phyloP scores from a whole-genome alignment of 2,113 vertebrate species.

The Meleagris gallopavo region DNA sequence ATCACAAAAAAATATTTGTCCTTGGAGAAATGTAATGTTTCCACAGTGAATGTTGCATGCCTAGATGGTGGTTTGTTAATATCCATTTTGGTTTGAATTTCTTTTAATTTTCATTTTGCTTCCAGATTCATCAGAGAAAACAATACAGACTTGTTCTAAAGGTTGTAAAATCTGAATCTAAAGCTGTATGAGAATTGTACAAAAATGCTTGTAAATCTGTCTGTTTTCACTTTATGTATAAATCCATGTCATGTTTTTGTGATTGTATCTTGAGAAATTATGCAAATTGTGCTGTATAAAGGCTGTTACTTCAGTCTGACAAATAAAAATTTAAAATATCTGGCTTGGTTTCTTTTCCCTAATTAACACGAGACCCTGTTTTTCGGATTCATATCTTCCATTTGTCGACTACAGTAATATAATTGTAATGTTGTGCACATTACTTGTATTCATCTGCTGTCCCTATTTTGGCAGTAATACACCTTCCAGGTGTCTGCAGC shows the following conservation, averaged over 20 bases:
- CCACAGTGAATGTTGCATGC: conserved; percentile 97
- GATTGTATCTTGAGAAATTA: conserved; percentile 94
- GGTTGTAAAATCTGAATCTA: conserved; percentile 84
- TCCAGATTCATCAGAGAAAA: conserved; percentile 79
- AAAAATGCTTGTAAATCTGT: conserved; percentile 96
- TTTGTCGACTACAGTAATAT: not conserved
- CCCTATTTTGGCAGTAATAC: not conserved
- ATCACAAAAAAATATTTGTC: conserved; percentile 74
- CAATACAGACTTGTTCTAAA: conserved; percentile 71
- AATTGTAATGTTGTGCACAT: not conserved
- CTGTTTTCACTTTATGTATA: conserved; percentile 95
- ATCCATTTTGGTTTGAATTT: conserved; percentile 63
- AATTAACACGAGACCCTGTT: not conserved
- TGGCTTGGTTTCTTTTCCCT: conserved; percentile 28
- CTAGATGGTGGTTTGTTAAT: conserved; percentile 87
- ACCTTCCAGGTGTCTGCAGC: not conserved
- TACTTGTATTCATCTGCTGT: not conserved
- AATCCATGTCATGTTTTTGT: conserved; percentile 94
- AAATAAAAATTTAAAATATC: conserved; percentile 95
- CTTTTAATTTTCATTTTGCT: conserved; percentile 76
- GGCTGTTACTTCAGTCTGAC: conserved; percentile 87
- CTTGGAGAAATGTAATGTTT: conserved; percentile 90
- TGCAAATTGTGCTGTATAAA: conserved; percentile 97
- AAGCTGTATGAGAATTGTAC: conserved; percentile 86
- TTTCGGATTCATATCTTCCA: not conserved